phyloP scores from a whole-genome alignment of 2,888 invertebrate species.

The Ceramica pisi region DNA sequence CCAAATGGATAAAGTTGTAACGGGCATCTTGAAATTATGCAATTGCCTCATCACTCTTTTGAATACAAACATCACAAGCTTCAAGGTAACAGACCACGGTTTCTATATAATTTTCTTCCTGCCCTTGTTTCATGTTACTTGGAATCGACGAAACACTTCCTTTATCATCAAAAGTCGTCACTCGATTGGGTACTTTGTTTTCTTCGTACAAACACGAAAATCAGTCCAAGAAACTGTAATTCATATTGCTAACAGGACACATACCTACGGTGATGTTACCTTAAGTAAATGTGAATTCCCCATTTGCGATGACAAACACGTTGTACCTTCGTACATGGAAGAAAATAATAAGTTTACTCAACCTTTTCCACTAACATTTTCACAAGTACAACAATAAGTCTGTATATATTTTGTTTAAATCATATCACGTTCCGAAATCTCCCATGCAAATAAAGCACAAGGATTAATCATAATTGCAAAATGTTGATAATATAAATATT shows the following conservation, averaged over 20 bases:
- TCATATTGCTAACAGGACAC: conserved; percentile 36
- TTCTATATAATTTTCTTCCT: too few species aligned
- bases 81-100: not conserved
- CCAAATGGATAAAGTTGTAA: conserved; percentile 7
- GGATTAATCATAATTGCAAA: conserved; percentile 1
- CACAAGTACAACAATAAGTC: not conserved
- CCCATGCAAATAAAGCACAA: not conserved
- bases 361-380: conserved; percentile 9
- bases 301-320: conserved; percentile 46
- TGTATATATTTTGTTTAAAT: not conserved
- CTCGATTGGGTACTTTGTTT: conserved; percentile 14
- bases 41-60: not conserved
- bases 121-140: too few species aligned
- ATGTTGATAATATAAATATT: not conserved
- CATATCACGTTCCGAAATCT: not conserved
- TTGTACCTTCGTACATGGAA: conserved; percentile 24
- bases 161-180: not conserved
- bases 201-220: conserved; percentile 38
- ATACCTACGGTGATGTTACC: conserved; percentile 37
- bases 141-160: not conserved
- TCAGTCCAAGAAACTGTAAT: conserved; percentile 45
- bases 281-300: conserved; percentile 39
- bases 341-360: conserved; percentile 24
- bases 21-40: conserved; percentile 2
- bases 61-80: conserved; percentile 1